Evolutionary conservation across 2,113 vertebrate genomes (phyloP).

Genomic region (Gallinago jamesoni): DNA sequence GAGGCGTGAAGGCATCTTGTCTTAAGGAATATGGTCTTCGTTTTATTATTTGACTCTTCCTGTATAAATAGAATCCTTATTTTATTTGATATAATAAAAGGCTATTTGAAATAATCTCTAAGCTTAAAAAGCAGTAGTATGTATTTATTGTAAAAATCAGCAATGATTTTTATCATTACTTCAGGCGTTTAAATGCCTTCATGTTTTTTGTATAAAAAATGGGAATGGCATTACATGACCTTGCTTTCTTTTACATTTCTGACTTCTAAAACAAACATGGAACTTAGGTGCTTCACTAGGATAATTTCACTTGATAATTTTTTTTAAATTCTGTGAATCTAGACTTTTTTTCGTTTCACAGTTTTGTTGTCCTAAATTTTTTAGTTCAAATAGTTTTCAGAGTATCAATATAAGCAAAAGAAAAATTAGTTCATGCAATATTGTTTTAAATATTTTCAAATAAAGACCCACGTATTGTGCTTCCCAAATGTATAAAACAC

Average conservation of each 20-base stretch:
- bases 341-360: not conserved
- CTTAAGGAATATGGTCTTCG: conserved; percentile 48
- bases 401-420: not conserved
- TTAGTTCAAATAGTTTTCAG: not conserved
- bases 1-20: conserved; percentile 38
- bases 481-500: not conserved
- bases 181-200: not conserved
- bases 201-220: not conserved
- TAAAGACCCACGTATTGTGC: not conserved
- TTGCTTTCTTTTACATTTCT: not conserved
- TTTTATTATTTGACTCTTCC: conserved; percentile 45
- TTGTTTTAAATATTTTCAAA: not conserved
- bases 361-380: not conserved
- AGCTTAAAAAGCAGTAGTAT: conserved; percentile 26
- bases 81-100: conserved; percentile 53
- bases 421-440: not conserved
- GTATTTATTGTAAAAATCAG: conserved; percentile 17
- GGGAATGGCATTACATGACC: not conserved
- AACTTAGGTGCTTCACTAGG: not conserved
- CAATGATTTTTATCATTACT: not conserved
- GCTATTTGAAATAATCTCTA: conserved; percentile 17
- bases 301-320: not conserved
- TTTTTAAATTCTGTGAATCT: not conserved
- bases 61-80: conserved; percentile 53
- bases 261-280: not conserved